Conservation (phyloP, 1,140 invertebrate genomes). For the Chymomyza costata region DNA sequence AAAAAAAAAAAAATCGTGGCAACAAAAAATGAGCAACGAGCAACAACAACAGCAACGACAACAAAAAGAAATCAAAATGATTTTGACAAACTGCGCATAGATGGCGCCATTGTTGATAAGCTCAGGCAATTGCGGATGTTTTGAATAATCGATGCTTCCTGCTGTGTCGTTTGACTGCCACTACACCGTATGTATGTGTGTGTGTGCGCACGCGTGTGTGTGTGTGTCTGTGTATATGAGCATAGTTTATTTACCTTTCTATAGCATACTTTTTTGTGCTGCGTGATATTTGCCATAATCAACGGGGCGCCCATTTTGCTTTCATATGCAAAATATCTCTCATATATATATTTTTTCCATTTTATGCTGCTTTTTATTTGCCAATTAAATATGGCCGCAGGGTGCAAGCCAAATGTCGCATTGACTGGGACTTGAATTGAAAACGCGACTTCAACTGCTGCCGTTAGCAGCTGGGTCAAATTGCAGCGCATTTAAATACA, state of each 20-base stretch:
- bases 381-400: conserved; percentile 65
- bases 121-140: conserved; percentile 65
- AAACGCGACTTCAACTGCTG: neutral
- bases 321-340: conserved; percentile 46
- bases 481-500: conserved; percentile 64
- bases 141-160: conserved; percentile 72
- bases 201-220: neutral
- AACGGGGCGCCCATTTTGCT: conserved; percentile 33
- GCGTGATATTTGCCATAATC: conserved; percentile 51
- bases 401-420: neutral
- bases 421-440: too few species aligned
- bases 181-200: neutral
- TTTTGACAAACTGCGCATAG: conserved; percentile 67
- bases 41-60: neutral
- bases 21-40: neutral
- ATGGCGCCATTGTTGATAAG: conserved; percentile 65
- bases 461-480: conserved; percentile 23
- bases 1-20: conserved; percentile 15
- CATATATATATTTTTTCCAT: conserved; percentile 19
- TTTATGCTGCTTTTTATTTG: conserved; percentile 56
- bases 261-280: conserved; percentile 31
- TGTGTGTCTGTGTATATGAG: conserved; percentile 6
- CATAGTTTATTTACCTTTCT: conserved; percentile 30
- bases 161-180: conserved; percentile 9
- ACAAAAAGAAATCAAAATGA: conserved; percentile 32